phyloP scores from a whole-genome alignment of 2,113 vertebrate genomes.

The Leuciscus idus region DNA sequence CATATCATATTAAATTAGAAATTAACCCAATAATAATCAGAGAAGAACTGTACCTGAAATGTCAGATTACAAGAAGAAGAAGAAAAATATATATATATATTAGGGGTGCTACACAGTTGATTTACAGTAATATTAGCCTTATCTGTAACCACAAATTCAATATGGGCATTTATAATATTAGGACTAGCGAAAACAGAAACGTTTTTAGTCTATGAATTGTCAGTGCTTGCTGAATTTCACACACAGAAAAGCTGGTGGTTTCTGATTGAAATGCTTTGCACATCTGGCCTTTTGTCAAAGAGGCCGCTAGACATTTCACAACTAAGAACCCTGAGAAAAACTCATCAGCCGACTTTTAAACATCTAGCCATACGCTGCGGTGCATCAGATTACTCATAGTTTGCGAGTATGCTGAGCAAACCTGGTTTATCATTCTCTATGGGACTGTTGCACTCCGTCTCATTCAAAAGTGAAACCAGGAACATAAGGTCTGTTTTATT shows the following conservation, averaged over 20 bases:
- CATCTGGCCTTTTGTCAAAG: slow-evolving; percentile 11
- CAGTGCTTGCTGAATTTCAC: neutral
- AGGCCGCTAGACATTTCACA: slow-evolving; percentile 3
- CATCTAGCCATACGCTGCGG: neutral
- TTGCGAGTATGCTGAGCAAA: slow-evolving; percentile 1
- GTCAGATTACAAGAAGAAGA: neutral
- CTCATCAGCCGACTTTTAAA: neutral
- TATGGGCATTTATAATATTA: neutral
- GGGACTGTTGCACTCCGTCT: neutral
- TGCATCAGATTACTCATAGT: slow-evolving; percentile 3
- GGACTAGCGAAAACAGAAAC: neutral
- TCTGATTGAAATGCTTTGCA: slow-evolving; percentile 31
- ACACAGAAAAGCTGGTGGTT: neutral
- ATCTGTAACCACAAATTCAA: neutral
- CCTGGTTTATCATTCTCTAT: slow-evolving; percentile 12
- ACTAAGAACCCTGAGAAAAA: slow-evolving; percentile 33
- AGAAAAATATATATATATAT: neutral
- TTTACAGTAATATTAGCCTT: neutral
- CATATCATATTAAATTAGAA: neutral
- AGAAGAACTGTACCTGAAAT: neutral
- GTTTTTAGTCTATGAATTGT: neutral
- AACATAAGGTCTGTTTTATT: slow-evolving; percentile 30
- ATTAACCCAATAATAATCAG: neutral
- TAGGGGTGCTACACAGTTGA: slow-evolving; percentile 7
- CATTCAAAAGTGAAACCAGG: slow-evolving; percentile 10